phyloP scores from a whole-genome alignment of 2,797 vertebrate genomes.

The Halcyon smyrnensis region DNA sequence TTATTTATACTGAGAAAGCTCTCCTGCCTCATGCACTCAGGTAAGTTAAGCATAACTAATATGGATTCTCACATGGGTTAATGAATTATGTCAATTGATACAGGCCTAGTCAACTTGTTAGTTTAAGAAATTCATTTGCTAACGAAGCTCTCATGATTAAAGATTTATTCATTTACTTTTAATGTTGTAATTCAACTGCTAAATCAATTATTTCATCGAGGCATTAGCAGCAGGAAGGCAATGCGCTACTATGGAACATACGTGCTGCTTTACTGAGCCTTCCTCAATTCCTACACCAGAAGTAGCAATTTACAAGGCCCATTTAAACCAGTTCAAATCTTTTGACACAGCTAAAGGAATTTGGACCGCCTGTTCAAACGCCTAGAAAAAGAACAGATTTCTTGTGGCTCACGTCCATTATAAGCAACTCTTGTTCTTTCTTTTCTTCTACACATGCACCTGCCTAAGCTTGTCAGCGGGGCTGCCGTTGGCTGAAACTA shows the following conservation, averaged over 20 bases:
- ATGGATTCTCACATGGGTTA: constrained; percentile 22
- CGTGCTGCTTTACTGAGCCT: not conserved
- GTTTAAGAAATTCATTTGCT: constrained; percentile 59
- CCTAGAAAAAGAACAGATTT: not conserved
- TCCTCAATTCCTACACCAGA: not conserved
- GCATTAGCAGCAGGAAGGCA: not conserved
- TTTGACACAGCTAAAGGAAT: not conserved
- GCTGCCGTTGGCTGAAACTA: not conserved
- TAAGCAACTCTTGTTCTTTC: not conserved
- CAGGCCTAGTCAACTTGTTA: constrained; percentile 27
- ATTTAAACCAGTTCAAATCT: not conserved
- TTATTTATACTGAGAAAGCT: constrained; percentile 48
- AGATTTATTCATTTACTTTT: constrained; percentile 59
- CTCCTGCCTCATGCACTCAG: constrained; percentile 3
- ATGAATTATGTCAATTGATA: constrained; percentile 54
- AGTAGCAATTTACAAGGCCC: not conserved
- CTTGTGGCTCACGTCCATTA: not conserved
- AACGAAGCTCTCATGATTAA: constrained; percentile 31
- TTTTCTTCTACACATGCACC: not conserved
- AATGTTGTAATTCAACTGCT: constrained; percentile 9
- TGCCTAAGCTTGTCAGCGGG: not conserved
- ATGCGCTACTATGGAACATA: not conserved
- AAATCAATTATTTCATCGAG: constrained; percentile 33
- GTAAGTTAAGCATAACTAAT: constrained; percentile 60
- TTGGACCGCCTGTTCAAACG: not conserved